phyloP scores from a whole-genome alignment of 37 sponge, comb jelly and placozoan species.

The Halichondria panicea region DNA sequence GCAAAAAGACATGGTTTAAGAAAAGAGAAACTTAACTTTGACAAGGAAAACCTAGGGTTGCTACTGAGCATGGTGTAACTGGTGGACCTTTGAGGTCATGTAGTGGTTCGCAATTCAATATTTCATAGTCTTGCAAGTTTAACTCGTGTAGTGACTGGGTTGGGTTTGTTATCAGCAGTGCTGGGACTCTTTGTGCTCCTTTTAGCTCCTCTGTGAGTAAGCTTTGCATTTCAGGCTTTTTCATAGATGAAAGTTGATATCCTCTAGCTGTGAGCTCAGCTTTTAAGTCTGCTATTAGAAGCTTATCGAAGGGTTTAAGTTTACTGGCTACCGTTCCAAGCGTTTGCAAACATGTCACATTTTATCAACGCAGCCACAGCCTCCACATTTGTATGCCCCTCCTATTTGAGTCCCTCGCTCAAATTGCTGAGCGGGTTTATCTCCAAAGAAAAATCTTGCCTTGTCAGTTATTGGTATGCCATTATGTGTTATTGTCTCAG shows the following conservation, averaged over 20 bases:
- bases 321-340: no score
- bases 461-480: conserved; percentile 1
- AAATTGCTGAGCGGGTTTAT: background rate
- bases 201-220: background rate
- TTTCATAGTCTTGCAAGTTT: background rate
- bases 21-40: no score
- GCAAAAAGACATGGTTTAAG: no score
- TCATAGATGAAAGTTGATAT: background rate
- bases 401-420: no score
- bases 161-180: background rate
- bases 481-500: background rate
- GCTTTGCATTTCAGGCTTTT: background rate
- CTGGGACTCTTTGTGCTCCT: background rate
- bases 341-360: no score
- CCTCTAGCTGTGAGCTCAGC: no score
- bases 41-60: no score
- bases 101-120: conserved; percentile 3
- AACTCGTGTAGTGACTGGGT: background rate
- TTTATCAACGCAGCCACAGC: background rate
- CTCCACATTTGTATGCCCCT: no score
- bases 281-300: no score
- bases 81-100: background rate
- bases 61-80: no score
- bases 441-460: background rate
- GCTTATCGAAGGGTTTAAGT: no score